These are phyloP conservation scores for Hippocampus zosterae DNA, from an alignment of 2,113 vertebrate species.

Conservation along the genomic window DNA sequence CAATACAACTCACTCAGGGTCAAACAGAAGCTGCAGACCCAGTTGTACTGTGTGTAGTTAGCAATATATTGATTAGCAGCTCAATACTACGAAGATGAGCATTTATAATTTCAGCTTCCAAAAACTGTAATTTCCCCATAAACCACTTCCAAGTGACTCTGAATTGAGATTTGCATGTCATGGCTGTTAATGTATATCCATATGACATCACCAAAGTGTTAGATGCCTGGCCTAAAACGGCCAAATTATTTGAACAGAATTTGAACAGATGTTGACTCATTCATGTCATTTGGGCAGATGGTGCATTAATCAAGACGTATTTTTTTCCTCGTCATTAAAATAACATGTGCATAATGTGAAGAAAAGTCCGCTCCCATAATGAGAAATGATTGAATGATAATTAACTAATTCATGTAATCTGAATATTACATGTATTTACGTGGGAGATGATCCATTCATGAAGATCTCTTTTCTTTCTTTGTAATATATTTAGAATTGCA, in stretches of 20 bases:
- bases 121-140: neutral
- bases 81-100: neutral
- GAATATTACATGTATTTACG: neutral
- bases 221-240: neutral
- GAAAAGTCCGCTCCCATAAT: neutral
- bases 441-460: neutral
- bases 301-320: neutral
- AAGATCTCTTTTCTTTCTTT: neutral
- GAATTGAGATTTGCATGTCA: neutral
- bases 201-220: neutral
- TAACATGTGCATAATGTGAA: neutral
- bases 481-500: neutral
- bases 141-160: neutral
- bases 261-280: neutral
- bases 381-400: neutral
- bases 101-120: neutral
- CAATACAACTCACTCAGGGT: neutral
- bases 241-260: neutral
- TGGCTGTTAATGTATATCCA: neutral
- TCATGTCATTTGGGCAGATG: neutral
- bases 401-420: neutral
- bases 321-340: neutral
- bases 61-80: conserved; percentile 8
- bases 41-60: neutral
- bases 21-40: conserved; percentile 1